phyloP scores from a whole-genome alignment of 2,797 vertebrate genomes.

The Lagothrix lagotricha region DNA sequence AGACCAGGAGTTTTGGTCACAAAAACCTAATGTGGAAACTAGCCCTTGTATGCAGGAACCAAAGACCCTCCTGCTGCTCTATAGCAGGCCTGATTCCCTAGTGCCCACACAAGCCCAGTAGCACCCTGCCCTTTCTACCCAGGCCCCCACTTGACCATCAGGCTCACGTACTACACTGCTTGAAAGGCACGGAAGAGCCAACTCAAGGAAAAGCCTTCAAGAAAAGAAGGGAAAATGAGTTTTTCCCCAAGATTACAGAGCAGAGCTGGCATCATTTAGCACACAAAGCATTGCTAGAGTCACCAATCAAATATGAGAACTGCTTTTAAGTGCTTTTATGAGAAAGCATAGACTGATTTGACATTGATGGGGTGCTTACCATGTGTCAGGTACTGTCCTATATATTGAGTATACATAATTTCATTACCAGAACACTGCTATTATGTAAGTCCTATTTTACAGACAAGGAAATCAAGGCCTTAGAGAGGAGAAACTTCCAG shows the following conservation, averaged over 20 bases:
- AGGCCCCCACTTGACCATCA: background rate
- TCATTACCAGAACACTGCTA: background rate
- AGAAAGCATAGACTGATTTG: background rate
- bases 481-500: background rate
- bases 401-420: background rate
- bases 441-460: background rate
- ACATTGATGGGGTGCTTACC: background rate
- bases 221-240: background rate
- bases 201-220: background rate
- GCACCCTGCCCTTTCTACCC: background rate
- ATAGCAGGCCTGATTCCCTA: background rate
- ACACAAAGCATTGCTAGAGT: background rate
- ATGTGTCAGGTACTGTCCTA: background rate
- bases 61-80: background rate
- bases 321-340: background rate
- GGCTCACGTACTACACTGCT: too few relatives aligned
- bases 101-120: background rate
- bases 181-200: background rate
- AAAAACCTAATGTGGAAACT: background rate
- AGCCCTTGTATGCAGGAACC: background rate
- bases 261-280: background rate
- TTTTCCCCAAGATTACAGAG: background rate
- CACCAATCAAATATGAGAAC: background rate
- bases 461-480: background rate
- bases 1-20: background rate